Conservation (phyloP, 1,140 invertebrate species). For the Diachasmimorpha longicaudata region DNA sequence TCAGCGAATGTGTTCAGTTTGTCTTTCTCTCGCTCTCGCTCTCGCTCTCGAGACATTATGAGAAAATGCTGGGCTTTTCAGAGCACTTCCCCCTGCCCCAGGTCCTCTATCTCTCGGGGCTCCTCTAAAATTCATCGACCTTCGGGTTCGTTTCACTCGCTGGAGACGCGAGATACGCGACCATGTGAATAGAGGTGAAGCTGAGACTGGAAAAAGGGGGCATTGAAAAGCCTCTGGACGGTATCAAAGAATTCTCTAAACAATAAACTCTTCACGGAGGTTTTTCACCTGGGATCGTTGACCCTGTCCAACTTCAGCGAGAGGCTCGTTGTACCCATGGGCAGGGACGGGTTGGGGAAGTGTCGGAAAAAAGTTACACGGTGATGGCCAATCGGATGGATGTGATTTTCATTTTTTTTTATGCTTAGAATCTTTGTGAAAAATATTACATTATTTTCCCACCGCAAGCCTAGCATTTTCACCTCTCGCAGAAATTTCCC, state of each 20-base stretch:
- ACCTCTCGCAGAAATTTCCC: background rate
- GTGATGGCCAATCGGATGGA: too few species aligned
- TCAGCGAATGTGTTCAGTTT: background rate
- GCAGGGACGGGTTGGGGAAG: background rate
- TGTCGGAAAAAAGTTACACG: too few species aligned
- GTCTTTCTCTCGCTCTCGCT: too few species aligned
- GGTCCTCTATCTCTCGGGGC: too few species aligned
- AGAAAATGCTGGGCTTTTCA: background rate
- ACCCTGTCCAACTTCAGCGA: background rate
- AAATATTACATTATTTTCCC: background rate
- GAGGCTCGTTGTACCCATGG: background rate
- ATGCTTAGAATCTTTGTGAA: too few species aligned
- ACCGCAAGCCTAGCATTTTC: background rate
- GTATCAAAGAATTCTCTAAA: background rate
- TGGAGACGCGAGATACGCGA: background rate
- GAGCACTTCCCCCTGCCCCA: background rate
- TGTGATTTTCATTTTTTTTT: too few species aligned
- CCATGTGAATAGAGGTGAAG: slow-evolving; percentile 6
- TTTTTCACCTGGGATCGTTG: background rate
- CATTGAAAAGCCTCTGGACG: background rate
- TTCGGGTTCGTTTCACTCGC: slow-evolving; percentile 11
- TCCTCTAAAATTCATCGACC: slow-evolving; percentile 24
- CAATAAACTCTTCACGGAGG: background rate
- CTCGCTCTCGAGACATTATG: background rate
- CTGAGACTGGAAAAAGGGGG: background rate